Evolutionary conservation across 2,797 vertebrate genomes (phyloP).

Genomic region (Falco cherrug): DNA sequence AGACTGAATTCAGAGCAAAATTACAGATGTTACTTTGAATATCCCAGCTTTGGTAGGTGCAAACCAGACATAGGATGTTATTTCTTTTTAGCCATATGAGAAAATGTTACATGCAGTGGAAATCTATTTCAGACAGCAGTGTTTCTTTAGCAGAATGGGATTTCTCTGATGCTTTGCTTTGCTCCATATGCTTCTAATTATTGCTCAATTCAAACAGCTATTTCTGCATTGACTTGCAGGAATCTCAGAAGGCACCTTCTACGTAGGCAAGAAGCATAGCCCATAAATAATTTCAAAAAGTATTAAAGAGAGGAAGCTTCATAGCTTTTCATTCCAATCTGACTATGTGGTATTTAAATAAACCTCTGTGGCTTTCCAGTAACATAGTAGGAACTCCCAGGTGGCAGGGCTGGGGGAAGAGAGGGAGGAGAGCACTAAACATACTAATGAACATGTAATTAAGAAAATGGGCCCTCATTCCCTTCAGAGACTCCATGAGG

Average conservation of each 20-base stretch:
- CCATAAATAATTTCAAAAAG: constrained; percentile 70
- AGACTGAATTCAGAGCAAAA: not conserved
- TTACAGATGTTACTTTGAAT: constrained; percentile 30
- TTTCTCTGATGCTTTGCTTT: constrained; percentile 66
- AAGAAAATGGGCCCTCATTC: constrained; percentile 68
- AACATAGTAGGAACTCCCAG: constrained; percentile 67
- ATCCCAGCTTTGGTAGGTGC: constrained; percentile 49
- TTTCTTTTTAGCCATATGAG: constrained; percentile 49
- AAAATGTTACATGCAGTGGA: constrained; percentile 59
- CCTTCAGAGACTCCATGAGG: constrained; percentile 56
- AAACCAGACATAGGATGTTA: constrained; percentile 39
- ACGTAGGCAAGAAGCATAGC: constrained; percentile 52
- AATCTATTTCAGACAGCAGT: constrained; percentile 64
- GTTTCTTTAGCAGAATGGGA: constrained; percentile 67
- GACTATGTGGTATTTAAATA: constrained; percentile 62
- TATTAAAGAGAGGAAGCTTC: constrained; percentile 64
- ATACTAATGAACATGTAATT: constrained; percentile 73
- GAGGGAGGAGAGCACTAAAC: constrained; percentile 70
- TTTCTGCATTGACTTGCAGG: constrained; percentile 68
- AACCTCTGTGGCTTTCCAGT: constrained; percentile 66
- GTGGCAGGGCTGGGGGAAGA: constrained; percentile 54
- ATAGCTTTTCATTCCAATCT: constrained; percentile 43
- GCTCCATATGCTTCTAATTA: constrained; percentile 70
- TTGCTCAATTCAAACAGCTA: constrained; percentile 63
- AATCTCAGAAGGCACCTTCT: constrained; percentile 70